These are phyloP conservation scores for Scaptomyza reducta DNA, from an alignment of 2,888 invertebrate genomes.

Conservation along the genomic window DNA sequence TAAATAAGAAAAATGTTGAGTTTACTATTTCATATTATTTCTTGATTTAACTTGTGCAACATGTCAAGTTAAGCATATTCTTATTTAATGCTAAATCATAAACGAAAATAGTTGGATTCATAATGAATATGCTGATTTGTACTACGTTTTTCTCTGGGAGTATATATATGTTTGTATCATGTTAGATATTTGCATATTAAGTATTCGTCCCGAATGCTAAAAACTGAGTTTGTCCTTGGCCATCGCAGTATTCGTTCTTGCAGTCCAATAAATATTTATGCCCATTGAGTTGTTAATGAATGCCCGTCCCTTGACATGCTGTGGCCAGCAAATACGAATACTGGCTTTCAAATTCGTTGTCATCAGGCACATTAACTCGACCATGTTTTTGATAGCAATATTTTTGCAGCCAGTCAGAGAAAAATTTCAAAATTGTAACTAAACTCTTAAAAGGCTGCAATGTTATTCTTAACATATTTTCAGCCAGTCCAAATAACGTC, in stretches of 20 bases:
- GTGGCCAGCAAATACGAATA: background rate
- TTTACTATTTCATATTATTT: no score
- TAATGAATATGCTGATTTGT: no score
- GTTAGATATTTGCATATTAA: slow-evolving; percentile 50
- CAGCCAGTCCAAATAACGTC: background rate
- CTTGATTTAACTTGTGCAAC: no score
- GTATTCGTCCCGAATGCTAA: slow-evolving; percentile 36
- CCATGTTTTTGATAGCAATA: slow-evolving; percentile 13
- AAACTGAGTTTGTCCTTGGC: slow-evolving; percentile 18
- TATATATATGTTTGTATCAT: background rate
- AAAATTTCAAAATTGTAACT: background rate
- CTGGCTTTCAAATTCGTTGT: slow-evolving; percentile 10
- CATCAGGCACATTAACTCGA: slow-evolving; percentile 13
- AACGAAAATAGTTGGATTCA: no score
- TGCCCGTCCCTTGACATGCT: slow-evolving; percentile 9
- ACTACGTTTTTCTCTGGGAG: no score
- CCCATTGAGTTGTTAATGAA: slow-evolving; percentile 47
- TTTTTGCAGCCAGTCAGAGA: background rate
- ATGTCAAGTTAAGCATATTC: no score
- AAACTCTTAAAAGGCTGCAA: slow-evolving; percentile 7
- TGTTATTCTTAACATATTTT: slow-evolving; percentile 8
- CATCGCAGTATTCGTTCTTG: slow-evolving; percentile 20
- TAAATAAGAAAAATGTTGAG: no score
- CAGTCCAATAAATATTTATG: slow-evolving; percentile 57
- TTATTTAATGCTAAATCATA: no score